Conservation (phyloP, 2,888 invertebrate species). For the Yponomeuta sedellus region DNA sequence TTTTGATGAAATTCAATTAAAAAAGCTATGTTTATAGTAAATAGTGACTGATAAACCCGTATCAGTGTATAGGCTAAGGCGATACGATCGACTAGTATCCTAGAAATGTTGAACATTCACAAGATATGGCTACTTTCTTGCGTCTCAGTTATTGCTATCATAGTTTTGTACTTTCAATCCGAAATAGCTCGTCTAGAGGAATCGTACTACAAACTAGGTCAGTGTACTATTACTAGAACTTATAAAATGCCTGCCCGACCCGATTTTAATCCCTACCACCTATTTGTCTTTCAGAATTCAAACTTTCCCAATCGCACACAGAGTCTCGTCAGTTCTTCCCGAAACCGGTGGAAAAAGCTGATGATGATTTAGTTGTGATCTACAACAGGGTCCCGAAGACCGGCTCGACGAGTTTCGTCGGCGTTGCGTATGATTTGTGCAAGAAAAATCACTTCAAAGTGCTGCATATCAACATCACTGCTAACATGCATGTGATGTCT, state of each 20-base stretch:
- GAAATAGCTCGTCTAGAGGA: slow-evolving; percentile 65
- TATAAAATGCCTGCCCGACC: not conserved
- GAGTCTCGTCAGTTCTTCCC: slow-evolving; percentile 61
- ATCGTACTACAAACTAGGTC: slow-evolving; percentile 57
- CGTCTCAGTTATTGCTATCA: slow-evolving; percentile 60
- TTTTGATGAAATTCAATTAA: slow-evolving; percentile 1
- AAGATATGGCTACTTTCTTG: slow-evolving; percentile 66
- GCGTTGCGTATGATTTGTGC: slow-evolving; percentile 92
- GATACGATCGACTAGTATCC: not conserved
- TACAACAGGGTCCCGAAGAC: slow-evolving; percentile 99
- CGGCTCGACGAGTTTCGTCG: slow-evolving; percentile 96
- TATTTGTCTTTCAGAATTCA: slow-evolving; percentile 42
- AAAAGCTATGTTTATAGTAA: not conserved
- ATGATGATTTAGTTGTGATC: slow-evolving; percentile 87
- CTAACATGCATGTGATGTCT: slow-evolving; percentile 96
- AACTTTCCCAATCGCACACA: slow-evolving; percentile 27
- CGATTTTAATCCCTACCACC: not conserved
- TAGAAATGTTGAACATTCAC: slow-evolving; percentile 64
- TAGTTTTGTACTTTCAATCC: slow-evolving; percentile 66
- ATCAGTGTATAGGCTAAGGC: not conserved
- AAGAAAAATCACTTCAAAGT: slow-evolving; percentile 79
- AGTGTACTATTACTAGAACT: slow-evolving; percentile 22
- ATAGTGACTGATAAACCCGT: not conserved
- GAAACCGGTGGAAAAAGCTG: slow-evolving; percentile 49
- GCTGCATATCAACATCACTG: slow-evolving; percentile 96